Evolutionary conservation across 1,140 invertebrate genomes (phyloP).

Genomic region (Brachionus calyciflorus): DNA sequence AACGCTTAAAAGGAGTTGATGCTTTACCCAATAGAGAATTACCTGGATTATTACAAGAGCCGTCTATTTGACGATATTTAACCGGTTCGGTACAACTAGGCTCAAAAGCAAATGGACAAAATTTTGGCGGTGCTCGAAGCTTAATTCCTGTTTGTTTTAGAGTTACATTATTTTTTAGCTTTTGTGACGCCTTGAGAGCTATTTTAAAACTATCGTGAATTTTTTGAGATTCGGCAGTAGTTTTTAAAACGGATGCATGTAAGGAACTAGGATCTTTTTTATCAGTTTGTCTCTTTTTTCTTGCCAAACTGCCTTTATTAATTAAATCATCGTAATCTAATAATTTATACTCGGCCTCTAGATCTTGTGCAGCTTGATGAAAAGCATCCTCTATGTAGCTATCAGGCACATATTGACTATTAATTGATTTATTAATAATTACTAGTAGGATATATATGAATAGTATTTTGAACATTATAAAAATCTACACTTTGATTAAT

Average conservation of each 20-base stretch:
- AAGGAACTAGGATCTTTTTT: slow-evolving; percentile 15
- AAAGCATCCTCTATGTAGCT: slow-evolving; percentile 7
- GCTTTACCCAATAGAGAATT: slow-evolving; percentile 17
- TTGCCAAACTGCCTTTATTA: not conserved
- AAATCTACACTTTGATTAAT: too few species aligned
- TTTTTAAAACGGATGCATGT: slow-evolving; percentile 1
- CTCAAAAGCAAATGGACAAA: slow-evolving; percentile 39
- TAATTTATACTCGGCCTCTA: not conserved
- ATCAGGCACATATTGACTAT: not conserved
- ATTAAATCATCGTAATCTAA: not conserved
- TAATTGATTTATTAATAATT: too few species aligned
- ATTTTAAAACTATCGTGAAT: slow-evolving; percentile 35
- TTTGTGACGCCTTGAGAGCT: slow-evolving; percentile 15
- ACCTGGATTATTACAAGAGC: slow-evolving; percentile 39
- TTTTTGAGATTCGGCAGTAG: slow-evolving; percentile 27
- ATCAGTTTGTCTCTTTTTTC: not conserved
- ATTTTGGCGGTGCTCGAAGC: slow-evolving; percentile 33
- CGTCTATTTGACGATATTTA: slow-evolving; percentile 44
- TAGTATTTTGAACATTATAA: too few species aligned
- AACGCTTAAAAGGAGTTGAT: slow-evolving; percentile 27
- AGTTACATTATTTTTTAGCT: slow-evolving; percentile 11
- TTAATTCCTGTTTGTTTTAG: not conserved
- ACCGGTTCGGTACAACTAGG: not conserved
- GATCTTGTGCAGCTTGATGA: not conserved
- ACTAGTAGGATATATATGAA: too few species aligned